Base-by-base conservation (phyloP, 2,888 invertebrate genomes). In the Lasioglossum morio region DNA sequence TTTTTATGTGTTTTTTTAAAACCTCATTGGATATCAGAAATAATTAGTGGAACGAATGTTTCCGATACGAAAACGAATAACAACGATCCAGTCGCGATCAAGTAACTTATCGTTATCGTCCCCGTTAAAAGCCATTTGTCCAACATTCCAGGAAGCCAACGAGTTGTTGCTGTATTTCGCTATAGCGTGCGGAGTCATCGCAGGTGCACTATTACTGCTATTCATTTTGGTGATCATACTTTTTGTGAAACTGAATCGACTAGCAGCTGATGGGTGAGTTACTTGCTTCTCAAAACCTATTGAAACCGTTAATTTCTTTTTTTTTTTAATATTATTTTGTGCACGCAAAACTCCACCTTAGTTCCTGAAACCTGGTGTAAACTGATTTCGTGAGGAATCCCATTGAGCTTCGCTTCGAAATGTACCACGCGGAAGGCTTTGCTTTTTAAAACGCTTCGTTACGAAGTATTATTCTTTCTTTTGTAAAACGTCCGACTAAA, bases 161-260 rank as follows among this genome's bases (percentile, higher is more conserved):
- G 93, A 94, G 14, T 79, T 94, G 72, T 81, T 87, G 72, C 81
- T 94, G 70, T 93, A 93, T 81, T 94, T 94, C 88, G 94, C 92
- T 87, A 90, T 94, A 79, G 92, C 92, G 46, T 93, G 92, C 76
- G 94, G 94, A 14, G 79, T 94, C 34, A 84, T 84, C 1, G 91
- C 84, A 2, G 86, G 89, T 12, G 87, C 86, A 46, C 86, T 95
- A 43, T 57, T 94, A 23, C 23, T 94, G 37, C 87, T 94, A 23
- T 92, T 94, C 74, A 89, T 92, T 79, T 89, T 95, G 81, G 89
- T 94, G 69, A 82, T 80, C 75, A 70, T 93, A 53, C 89, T 95
- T 16, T 93, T 93, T 86, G 80, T 89, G 43, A 94, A 93, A 92
- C 89, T 94, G 79, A 93, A 91, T 82, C 90, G 92, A 53, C 91